Base-by-base conservation (phyloP, 2,888 invertebrate species). In the Itoplectis maculator region DNA sequence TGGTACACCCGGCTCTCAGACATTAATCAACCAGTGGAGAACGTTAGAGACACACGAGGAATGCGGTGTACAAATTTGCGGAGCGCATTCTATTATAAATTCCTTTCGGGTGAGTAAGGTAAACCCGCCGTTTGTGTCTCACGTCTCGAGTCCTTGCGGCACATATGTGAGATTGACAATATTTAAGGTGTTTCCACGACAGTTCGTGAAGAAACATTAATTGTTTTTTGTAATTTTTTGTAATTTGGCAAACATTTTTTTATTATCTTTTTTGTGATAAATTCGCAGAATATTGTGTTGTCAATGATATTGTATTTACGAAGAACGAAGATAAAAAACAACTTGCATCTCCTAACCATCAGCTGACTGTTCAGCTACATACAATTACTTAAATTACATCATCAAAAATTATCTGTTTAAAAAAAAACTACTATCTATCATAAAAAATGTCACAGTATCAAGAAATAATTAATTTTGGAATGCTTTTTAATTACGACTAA, bases 1-100 rank as follows among this genome's bases (percentile, higher is more conserved):
- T 9, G 37, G 9, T 18, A 18, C 61, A 61, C 29, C 35, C 69
- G 81, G 81, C 74, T 85, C 82, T 81, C 76, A 65, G 69, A 61
- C 84, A 87, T 87, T 86, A 87, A 87, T 87, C 87, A 86, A 82
- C 65, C 75, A 35, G 79, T 29, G 68, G 80, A 51, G 72, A 51
- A 63, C 56, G 66, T 76, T 68, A 59, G 76, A 61, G 61, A 37
- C 37, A 15, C 37, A 80, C 81, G 54, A 49, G 74, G 85, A 84
- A 87, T 86, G 84, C 82, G 73, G 59, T 82, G 77, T 82, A 86
- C 86, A 86, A 88, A 87, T 88, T 88, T 85, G 86, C 85, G 80
- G 85, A 85, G 84, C 79, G 84, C 83, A 85, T 87, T 87, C 87
- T 85, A 82, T 82, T 83, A 80, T 83, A 73, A 86, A 86, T 86